Percentiles rank a stretch among this genome's conserved stretches.
Evolutionary conservation across 2,113 vertebrate genomes (phyloP).

Genomic region (Fregata magnificens): DNA sequence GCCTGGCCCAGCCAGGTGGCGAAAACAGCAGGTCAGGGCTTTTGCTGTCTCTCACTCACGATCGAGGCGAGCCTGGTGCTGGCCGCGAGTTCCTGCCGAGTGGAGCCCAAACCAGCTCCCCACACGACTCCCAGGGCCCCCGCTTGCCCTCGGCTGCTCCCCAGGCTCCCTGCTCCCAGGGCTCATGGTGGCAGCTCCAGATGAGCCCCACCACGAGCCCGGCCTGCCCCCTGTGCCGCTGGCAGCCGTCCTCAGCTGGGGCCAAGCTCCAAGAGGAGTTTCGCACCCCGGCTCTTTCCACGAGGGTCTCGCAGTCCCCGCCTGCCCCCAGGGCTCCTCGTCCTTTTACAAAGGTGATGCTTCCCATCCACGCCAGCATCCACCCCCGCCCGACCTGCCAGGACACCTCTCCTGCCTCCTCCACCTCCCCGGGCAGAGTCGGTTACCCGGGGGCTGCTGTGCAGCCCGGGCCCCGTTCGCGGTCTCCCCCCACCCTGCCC

Average conservation of each 20-base stretch:
- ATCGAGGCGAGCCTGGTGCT: rapidly evolving
- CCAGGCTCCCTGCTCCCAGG: not conserved
- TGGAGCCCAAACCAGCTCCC: not conserved
- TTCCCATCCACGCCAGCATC: not conserved
- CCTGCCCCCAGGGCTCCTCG: not conserved
- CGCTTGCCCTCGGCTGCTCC: not conserved
- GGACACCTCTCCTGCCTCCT: too few relatives aligned
- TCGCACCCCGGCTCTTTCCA: rapidly evolving
- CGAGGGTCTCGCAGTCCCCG: not conserved
- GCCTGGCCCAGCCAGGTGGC: rapidly evolving
- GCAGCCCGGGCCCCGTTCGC: not conserved
- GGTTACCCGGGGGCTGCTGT: not conserved
- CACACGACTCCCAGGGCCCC: rapidly evolving
- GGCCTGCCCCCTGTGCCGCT: rapidly evolving
- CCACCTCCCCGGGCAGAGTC: not conserved
- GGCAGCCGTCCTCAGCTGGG: not conserved
- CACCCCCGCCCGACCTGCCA: too few relatives aligned
- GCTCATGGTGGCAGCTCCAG: not conserved
- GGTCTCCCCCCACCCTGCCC: not conserved
- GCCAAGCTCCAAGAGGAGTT: rapidly evolving
- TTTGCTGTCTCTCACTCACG: rapidly evolving
- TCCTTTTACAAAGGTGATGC: not conserved
- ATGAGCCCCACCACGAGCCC: rapidly evolving
- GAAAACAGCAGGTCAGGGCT: too few relatives aligned
- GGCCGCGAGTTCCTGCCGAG: not conserved